Evolutionary conservation across 2,797 vertebrate genomes (phyloP).

Genomic region (Buceros bicornis): DNA sequence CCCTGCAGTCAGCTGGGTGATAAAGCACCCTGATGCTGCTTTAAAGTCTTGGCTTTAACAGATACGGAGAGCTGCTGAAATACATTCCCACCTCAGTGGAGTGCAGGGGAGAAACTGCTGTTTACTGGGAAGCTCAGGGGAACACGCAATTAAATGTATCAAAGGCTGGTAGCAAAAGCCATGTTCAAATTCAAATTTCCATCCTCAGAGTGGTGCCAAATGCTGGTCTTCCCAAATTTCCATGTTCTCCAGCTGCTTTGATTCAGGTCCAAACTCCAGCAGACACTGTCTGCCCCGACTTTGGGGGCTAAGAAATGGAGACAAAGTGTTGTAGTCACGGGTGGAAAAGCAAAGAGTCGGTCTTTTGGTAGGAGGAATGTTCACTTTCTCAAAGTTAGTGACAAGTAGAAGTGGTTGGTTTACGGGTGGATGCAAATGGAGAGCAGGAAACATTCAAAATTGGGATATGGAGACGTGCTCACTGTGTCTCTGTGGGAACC

Average conservation of each 20-base stretch:
- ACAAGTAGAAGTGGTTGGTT: neutral
- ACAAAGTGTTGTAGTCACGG: neutral
- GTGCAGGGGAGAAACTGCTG: neutral
- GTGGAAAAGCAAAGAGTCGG: neutral
- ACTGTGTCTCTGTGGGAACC: neutral
- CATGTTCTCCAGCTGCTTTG: neutral
- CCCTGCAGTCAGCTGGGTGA: constrained; percentile 13
- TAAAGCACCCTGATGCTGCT: constrained; percentile 4
- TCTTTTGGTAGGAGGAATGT: neutral
- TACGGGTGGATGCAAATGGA: neutral
- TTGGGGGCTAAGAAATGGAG: neutral
- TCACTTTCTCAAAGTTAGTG: neutral
- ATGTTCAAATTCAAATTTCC: constrained; percentile 4
- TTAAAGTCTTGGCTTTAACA: constrained; percentile 2
- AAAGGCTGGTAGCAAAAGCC: neutral
- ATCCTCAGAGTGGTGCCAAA: constrained; percentile 5
- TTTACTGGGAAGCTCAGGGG: neutral
- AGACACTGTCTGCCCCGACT: neutral
- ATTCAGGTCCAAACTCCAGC: constrained; percentile 4
- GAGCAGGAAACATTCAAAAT: neutral
- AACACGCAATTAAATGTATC: neutral
- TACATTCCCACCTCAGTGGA: neutral
- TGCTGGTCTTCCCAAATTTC: constrained; percentile 1
- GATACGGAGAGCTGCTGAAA: neutral
- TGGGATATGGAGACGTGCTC: neutral